These are phyloP conservation scores for Montipora capricornis DNA, from an alignment of 64 coral and sea anemone genomes.

Conservation along the genomic window DNA sequence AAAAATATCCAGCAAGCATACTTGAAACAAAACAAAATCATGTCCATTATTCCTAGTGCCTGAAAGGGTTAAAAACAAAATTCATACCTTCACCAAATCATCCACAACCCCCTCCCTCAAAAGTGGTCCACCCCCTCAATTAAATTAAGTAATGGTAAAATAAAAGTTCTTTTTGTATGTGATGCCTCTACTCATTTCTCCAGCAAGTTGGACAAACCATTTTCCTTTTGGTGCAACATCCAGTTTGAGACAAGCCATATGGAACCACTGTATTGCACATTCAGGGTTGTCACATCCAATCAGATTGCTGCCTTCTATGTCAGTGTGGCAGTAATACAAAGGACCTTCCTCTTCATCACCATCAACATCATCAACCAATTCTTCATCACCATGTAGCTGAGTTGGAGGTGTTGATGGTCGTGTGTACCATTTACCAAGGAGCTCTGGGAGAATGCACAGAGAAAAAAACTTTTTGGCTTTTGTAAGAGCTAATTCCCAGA, in stretches of 20 bases:
- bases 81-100: not conserved
- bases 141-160: not conserved
- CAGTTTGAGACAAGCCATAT: conserved; percentile 49
- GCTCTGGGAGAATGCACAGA: conserved; percentile 41
- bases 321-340: conserved; percentile 37
- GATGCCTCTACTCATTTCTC: not conserved
- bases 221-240: conserved; percentile 42
- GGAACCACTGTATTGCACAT: conserved; percentile 52
- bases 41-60: not conserved
- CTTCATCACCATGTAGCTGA: not conserved
- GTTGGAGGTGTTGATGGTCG: not conserved
- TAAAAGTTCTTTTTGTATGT: conserved; percentile 1
- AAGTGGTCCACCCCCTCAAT: not conserved
- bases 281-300: conserved; percentile 54
- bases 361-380: not conserved
- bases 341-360: conserved; percentile 35
- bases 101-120: no score
- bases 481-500: not conserved
- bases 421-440: conserved; percentile 44
- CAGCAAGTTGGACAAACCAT: conserved; percentile 51
- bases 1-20: not conserved
- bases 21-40: not conserved
- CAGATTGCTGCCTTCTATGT: conserved; percentile 42
- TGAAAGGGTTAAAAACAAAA: not conserved
- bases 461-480: conserved; percentile 32